Percentiles rank a stretch among this genome's conserved stretches.
Conservation (phyloP, 2,888 invertebrate species). For the Crioceris asparagi region DNA sequence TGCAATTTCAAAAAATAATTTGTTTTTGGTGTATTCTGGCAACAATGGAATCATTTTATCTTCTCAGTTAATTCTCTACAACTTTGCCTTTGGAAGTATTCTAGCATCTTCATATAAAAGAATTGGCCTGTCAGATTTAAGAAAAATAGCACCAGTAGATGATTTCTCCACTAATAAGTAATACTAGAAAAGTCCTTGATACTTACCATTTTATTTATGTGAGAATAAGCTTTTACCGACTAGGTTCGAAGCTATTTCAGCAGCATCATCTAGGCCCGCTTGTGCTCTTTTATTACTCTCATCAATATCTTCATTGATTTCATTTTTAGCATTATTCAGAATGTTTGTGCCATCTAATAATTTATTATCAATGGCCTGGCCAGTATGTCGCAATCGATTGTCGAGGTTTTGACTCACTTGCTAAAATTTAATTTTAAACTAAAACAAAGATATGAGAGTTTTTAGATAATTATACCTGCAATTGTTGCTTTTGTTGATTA, state of each 20-base stretch:
- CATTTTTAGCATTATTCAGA: conserved; percentile 12
- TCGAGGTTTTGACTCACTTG: conserved; percentile 15
- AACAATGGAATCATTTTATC: no score
- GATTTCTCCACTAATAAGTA: no score
- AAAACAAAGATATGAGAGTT: neutral
- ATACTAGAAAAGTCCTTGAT: no score
- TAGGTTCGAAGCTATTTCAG: conserved; percentile 19
- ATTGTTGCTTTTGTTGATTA: conserved; percentile 15
- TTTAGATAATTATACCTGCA: conserved; percentile 13
- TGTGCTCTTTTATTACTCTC: conserved; percentile 23
- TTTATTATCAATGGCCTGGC: conserved; percentile 17
- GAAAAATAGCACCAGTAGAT: no score
- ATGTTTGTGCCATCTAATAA: conserved; percentile 12
- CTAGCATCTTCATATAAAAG: no score
- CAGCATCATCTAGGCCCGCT: conserved; percentile 23
- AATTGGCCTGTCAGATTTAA: no score
- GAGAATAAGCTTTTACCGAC: conserved; percentile 21
- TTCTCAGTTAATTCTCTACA: no score
- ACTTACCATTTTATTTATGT: conserved; percentile 17
- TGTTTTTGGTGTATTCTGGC: no score
- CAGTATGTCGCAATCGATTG: conserved; percentile 18
- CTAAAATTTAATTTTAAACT: conserved; percentile 4
- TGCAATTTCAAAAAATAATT: no score
- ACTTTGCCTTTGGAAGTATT: no score
- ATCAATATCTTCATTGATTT: conserved; percentile 16